Conservation (phyloP, 2,113 vertebrate species). For the Acrocephalus kingi region DNA sequence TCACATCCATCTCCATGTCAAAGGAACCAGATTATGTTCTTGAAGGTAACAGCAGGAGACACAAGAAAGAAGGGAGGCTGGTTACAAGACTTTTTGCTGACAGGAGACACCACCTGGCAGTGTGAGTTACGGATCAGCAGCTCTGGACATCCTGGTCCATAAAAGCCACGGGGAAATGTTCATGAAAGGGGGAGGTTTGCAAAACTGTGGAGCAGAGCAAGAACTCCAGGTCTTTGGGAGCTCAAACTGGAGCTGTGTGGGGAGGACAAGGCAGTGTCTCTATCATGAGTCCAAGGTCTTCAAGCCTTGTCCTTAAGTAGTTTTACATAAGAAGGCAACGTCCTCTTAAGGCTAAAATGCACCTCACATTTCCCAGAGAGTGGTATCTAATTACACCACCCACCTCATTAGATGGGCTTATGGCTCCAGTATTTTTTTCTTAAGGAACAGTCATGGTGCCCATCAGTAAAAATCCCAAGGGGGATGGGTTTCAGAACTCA, state of each 20-base stretch:
- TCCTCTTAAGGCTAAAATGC: neutral
- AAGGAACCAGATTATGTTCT: neutral
- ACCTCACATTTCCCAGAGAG: neutral
- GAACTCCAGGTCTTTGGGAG: neutral
- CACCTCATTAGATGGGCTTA: neutral
- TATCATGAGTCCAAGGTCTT: neutral
- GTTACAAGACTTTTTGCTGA: neutral
- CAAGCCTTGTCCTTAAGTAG: neutral
- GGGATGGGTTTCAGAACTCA: neutral
- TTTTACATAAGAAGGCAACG: neutral
- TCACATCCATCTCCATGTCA: neutral
- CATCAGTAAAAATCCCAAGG: neutral
- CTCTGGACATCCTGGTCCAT: neutral
- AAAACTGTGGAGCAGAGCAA: neutral
- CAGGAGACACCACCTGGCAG: neutral
- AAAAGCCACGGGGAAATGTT: accelerated
- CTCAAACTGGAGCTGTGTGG: accelerated
- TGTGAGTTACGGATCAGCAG: neutral
- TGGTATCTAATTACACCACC: neutral
- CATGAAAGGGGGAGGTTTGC: neutral
- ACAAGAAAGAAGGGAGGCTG: neutral
- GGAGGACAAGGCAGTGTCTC: neutral
- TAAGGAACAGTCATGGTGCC: neutral
- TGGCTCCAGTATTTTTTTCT: neutral
- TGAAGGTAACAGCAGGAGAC: neutral